phyloP scores from a whole-genome alignment of 2,797 vertebrate species.

The Craterocephalus amniculus region DNA sequence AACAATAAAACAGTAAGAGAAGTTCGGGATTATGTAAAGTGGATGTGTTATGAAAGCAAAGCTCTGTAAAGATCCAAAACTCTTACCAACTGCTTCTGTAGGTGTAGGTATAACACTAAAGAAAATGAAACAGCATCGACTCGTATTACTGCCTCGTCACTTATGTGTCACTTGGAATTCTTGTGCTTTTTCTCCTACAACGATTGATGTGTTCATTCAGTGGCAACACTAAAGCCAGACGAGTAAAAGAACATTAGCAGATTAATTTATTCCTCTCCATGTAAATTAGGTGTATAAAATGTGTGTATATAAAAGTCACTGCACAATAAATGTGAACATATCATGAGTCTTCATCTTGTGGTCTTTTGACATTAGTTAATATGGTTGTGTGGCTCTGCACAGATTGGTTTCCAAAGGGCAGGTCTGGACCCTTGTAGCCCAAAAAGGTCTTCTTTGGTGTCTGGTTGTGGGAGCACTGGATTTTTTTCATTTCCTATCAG shows the following conservation, averaged over 20 bases:
- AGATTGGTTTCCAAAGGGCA: slow-evolving; percentile 50
- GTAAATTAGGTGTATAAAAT: slow-evolving; percentile 84
- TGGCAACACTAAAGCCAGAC: slow-evolving; percentile 68
- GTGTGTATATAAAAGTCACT: slow-evolving; percentile 84
- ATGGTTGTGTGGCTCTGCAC: slow-evolving; percentile 21
- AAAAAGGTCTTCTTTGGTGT: slow-evolving; percentile 47
- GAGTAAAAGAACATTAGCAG: slow-evolving; percentile 70
- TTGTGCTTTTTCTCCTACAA: slow-evolving; percentile 51
- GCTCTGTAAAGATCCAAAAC: slow-evolving; percentile 24
- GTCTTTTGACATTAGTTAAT: slow-evolving; percentile 33
- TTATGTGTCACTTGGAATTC: slow-evolving; percentile 66
- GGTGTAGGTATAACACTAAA: slow-evolving; percentile 64
- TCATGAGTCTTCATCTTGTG: slow-evolving; percentile 60
- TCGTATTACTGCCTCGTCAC: slow-evolving; percentile 69
- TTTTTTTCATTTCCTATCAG: slow-evolving; percentile 44
- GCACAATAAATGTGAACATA: slow-evolving; percentile 85
- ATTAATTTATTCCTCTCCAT: slow-evolving; percentile 83
- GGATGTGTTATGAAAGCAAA: slow-evolving; percentile 21
- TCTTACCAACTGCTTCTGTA: slow-evolving; percentile 69
- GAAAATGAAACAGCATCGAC: slow-evolving; percentile 51
- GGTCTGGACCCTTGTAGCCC: slow-evolving; percentile 22
- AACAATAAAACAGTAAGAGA: slow-evolving; percentile 2
- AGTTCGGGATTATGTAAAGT: not conserved
- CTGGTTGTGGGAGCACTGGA: slow-evolving; percentile 2
- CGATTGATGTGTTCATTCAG: slow-evolving; percentile 58